Conservation (phyloP, 2,797 vertebrate genomes). For the Tragopan temminckii region DNA sequence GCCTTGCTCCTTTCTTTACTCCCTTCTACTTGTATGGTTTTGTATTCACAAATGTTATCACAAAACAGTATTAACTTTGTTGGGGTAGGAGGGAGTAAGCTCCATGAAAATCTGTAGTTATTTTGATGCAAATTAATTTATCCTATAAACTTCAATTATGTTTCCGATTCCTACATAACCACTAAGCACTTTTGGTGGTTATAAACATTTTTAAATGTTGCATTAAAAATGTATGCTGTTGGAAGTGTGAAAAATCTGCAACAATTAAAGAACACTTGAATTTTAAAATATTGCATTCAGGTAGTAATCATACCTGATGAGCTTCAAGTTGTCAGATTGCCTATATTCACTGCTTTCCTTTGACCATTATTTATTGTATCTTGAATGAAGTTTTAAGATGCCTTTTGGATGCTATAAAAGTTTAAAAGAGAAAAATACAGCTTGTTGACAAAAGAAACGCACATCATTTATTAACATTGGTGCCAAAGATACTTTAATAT, state of each 20-base stretch:
- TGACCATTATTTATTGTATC: slow-evolving; percentile 24
- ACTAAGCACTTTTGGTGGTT: neutral
- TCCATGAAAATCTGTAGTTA: neutral
- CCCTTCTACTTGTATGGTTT: neutral
- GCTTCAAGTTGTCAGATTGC: slow-evolving; percentile 13
- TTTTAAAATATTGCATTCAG: slow-evolving; percentile 34
- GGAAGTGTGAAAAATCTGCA: slow-evolving; percentile 52
- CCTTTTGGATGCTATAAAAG: neutral
- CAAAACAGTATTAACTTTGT: neutral
- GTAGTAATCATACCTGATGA: neutral
- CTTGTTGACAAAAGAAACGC: slow-evolving; percentile 21
- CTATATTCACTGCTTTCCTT: slow-evolving; percentile 29
- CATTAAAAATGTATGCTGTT: slow-evolving; percentile 22
- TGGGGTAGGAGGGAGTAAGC: neutral
- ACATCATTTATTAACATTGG: neutral
- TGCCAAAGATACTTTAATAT: slow-evolving; percentile 23
- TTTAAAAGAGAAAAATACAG: slow-evolving; percentile 21
- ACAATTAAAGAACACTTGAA: slow-evolving; percentile 25
- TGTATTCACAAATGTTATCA: neutral
- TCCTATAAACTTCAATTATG: slow-evolving; percentile 23
- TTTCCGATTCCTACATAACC: slow-evolving; percentile 1
- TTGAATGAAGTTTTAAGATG: slow-evolving; percentile 15
- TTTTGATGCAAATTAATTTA: slow-evolving; percentile 38
- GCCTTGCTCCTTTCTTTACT: neutral
- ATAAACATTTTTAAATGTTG: slow-evolving; percentile 30